phyloP scores from a whole-genome alignment of 2,113 vertebrate species.

The Erpornis zantholeuca region DNA sequence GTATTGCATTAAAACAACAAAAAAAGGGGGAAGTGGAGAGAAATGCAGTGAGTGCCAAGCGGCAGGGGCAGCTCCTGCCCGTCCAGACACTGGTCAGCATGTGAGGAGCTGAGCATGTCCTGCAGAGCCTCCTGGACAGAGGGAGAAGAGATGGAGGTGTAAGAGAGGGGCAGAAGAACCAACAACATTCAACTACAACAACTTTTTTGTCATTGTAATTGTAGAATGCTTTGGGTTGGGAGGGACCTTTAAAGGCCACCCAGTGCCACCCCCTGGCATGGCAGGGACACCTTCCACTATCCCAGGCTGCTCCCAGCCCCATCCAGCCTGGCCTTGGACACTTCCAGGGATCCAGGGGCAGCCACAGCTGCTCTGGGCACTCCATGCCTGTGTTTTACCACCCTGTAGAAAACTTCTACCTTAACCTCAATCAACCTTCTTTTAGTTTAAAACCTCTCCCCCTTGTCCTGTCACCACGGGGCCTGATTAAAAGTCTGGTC shows the following conservation, averaged over 20 bases:
- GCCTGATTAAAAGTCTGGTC: background rate
- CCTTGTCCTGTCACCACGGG: background rate
- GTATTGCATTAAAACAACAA: background rate
- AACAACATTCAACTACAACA: background rate
- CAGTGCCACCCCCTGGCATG: background rate
- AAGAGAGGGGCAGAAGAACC: background rate
- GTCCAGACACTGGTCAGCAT: background rate
- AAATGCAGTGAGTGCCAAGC: background rate
- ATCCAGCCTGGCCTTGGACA: rapidly evolving
- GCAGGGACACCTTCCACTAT: background rate
- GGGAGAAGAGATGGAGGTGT: background rate
- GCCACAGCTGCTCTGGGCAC: background rate
- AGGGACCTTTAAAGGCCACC: background rate
- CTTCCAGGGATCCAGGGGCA: background rate
- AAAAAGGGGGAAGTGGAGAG: background rate
- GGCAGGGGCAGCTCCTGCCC: background rate
- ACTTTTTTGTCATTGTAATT: background rate
- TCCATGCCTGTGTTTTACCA: background rate
- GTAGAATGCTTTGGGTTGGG: background rate
- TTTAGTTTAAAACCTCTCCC: background rate
- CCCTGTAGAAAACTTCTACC: background rate
- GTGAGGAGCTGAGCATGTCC: background rate
- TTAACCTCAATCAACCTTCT: background rate
- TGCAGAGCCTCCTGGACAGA: background rate
- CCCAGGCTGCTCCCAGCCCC: background rate